Base-by-base conservation (phyloP, 2,797 vertebrate species). In the Eupleurogrammus muticus region DNA sequence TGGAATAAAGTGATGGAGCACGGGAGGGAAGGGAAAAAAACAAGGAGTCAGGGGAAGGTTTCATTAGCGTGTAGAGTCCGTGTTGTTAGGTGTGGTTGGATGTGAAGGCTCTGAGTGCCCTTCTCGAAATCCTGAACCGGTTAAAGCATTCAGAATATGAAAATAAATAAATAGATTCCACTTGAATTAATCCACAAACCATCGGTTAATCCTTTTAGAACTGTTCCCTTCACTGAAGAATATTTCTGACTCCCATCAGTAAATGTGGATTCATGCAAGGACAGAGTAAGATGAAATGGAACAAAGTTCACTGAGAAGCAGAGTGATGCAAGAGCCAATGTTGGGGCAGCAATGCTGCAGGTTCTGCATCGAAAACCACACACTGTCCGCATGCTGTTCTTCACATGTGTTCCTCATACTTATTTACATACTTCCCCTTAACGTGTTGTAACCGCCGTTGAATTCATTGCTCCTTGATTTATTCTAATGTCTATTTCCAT, bases 261-360 rank as follows among this genome's bases (percentile, higher is more conserved):
- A 44, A 0, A 70, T 19, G 4, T 62, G 65, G 62, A 75, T 35
- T 58, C 44, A 56, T 28, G 54, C 28, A 48, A 47, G 21, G 40
- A 70, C 8, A 10, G 24, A 53, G 19, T 44, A 16, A 76, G 35
- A 49, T 4, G 20, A 58, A 63, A 17, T 3, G 42, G 60, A 53
- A 53, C 16, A 23, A 47, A 66, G 67, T 66, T 34, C 0, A 46
- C 24, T 6, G 61, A 70, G 57, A 67, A 51, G 50, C 53, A 54
- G 62, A 75, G 48, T 91, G 90, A 91, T 88, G 88, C 82, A 89
- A 91, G 69, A 80, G 73, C 40, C 28, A 76, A 70, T 4, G 54
- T 38, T 62, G 60, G 54, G 46, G 77, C 54, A 51, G 87, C 20
- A 89, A 89, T n/a, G 13, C 81, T 81, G 78, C 75, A 81, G 79